phyloP scores from a whole-genome alignment of 2,113 vertebrate species.

The Istiophorus platypterus region DNA sequence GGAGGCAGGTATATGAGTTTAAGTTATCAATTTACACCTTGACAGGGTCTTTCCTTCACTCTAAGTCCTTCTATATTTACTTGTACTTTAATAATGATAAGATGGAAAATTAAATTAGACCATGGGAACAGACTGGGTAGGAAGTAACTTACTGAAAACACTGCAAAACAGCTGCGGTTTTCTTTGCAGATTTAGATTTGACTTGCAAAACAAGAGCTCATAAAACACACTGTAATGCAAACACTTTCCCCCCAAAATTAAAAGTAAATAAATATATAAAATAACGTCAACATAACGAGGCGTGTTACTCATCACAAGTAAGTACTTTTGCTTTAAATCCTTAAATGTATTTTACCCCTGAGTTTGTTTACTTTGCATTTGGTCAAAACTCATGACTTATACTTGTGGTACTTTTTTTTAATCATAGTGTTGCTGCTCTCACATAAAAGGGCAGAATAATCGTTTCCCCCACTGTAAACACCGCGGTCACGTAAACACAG shows the following conservation, averaged over 20 bases:
- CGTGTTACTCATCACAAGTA: not conserved
- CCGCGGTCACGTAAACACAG: conserved; percentile 2
- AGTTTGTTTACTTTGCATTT: not conserved
- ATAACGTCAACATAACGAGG: not conserved
- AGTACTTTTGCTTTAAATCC: not conserved
- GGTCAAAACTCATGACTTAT: not conserved
- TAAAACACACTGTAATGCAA: not conserved
- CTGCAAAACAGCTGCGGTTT: not conserved
- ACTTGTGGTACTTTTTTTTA: not conserved
- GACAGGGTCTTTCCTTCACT: not conserved
- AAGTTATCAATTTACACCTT: conserved; percentile 1
- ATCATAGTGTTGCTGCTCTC: not conserved
- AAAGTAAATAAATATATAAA: not conserved
- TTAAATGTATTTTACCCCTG: not conserved
- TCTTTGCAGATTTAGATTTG: not conserved
- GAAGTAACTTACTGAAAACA: not conserved
- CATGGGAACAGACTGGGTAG: not conserved
- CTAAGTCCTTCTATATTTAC: not conserved
- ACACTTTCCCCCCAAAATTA: not conserved
- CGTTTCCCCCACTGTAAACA: conserved; percentile 3
- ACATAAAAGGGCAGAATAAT: not conserved
- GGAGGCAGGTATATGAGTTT: not conserved
- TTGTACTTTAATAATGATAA: not conserved
- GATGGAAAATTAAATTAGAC: not conserved
- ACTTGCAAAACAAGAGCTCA: conserved; percentile 12